These are phyloP conservation scores for Neuroscelio doddi DNA, from an alignment of 2,888 invertebrate genomes.

Conservation along the genomic window DNA sequence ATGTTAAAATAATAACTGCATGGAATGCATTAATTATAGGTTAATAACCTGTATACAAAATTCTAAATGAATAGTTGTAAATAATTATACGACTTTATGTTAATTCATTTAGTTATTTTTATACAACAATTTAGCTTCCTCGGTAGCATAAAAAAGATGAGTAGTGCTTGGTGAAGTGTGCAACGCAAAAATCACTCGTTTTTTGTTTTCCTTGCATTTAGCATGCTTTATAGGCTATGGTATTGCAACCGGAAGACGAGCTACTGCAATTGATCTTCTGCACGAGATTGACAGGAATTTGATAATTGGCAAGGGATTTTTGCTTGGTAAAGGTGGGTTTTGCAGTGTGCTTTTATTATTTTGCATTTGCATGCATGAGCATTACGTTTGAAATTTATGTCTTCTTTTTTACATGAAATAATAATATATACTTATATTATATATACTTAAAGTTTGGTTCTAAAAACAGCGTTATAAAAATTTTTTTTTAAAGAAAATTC, in stretches of 20 bases:
- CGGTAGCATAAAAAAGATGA: not conserved
- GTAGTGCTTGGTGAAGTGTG: not conserved
- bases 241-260: slow-evolving; percentile 52
- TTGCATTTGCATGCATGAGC: not conserved
- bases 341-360: slow-evolving; percentile 18
- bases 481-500: no score
- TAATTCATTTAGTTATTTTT: no score
- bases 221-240: slow-evolving; percentile 59
- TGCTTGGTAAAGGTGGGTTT: slow-evolving; percentile 74
- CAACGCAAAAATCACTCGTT: not conserved
- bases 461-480: not conserved
- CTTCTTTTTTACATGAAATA: not conserved
- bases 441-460: not conserved
- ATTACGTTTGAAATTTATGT: not conserved
- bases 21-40: no score
- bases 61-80: no score
- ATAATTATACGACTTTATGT: no score
- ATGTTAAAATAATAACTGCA: no score
- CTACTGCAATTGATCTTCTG: slow-evolving; percentile 72
- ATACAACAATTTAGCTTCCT: no score
- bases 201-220: slow-evolving; percentile 41
- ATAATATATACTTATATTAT: no score
- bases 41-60: no score
- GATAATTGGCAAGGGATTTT: slow-evolving; percentile 77
- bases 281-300: slow-evolving; percentile 79